Base-by-base conservation (phyloP, 23 tunicate genomes). In the Halocynthia roretzi region DNA sequence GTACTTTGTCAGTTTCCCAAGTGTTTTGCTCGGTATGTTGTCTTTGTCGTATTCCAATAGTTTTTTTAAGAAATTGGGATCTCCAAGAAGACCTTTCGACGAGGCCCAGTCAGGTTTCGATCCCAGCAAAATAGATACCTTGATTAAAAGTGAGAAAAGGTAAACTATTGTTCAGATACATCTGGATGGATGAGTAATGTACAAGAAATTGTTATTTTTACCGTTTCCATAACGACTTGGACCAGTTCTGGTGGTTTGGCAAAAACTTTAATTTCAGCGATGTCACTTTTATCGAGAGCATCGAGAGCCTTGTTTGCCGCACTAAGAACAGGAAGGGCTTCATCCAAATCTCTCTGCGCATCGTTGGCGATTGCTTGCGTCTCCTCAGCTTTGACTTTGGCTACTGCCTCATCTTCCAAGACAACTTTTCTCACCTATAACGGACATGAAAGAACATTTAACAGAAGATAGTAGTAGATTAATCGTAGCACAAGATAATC, bases 301-400 rank as follows among this genome's bases (percentile, higher is more conserved):
- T 93, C 89, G 31, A 93, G 80, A 7, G 98, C 98, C 67, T 93
- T 87, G 80, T 93, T 93, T 40, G 98, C 98, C 21, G 78, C 78
- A 68, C 75, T 62, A 48, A 93, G 70, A 9, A 87, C 83, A 14
- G 98, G 98, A 21, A 93, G 77, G 10, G 98, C 98, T 62, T 93
- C 98, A 67, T 87, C 83, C 67, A 93, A 67, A 72, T 93, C 98
- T 54, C 86, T 80, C 75, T 93, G 98, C 14, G 98, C 98, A 56
- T 93, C 98, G 56, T 80, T 94, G 6, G 98, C 98, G 50, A 93
- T 93, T 52, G 98, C 98, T 84, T 93, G 98, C 6, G 98, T 93
- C 64, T 93, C 98, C 54, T 87, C 94, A 11, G 93, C 94, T 76
- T 93, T 93, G 76, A 93, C 94, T 23, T 85, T 93, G 21, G 98